Base-by-base conservation (phyloP, 2,888 invertebrate genomes). In the Elegia similella region DNA sequence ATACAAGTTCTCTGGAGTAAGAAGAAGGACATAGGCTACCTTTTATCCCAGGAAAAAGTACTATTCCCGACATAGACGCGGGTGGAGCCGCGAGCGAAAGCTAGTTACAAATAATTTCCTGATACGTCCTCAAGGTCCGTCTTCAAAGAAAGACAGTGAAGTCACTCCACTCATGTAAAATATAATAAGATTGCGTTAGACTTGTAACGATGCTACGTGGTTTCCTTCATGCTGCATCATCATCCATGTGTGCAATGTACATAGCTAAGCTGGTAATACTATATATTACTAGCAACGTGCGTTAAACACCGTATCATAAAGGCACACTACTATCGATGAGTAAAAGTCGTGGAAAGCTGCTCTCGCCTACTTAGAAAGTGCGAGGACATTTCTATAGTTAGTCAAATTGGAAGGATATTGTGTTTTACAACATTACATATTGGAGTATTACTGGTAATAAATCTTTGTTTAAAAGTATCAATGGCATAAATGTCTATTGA, bases 351-450 rank as follows among this genome's bases (percentile, higher is more conserved):
- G 73, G 71, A 79, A 80, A 80, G 77, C 68, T 57, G 66, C 68
- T 75, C 75, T 73, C 71, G 69, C 63, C 63, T 55, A 59, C 42
- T 69, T 77, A 76, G 81, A 81, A 82, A 82, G 80, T 72, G 66
- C 61, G 73, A 76, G 73, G 75, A 75, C 68, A 72, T 61, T 63
- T 68, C 69, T 73, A 42, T 23, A 38, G n/a, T 32, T 32, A 32
- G 32, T 38, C 38, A 38, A 12, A 38, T 38, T 38, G 12, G 38
- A 38, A 38, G 38, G 38, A 38, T 12, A 38, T 38, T 12, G 12
- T 38, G 38, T 38, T 12, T 12, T 38, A 5, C n/a, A 23, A 23
- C 5, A 5, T 6, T 38, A 38, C 38, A 38, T 38, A 38, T 12
- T 38, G 5, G 12, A 8, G n/a, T 5, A 38, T 12, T n/a, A 38